Conservation (phyloP, 1,140 invertebrate genomes). For the Caenorhabditis elegans region DNA sequence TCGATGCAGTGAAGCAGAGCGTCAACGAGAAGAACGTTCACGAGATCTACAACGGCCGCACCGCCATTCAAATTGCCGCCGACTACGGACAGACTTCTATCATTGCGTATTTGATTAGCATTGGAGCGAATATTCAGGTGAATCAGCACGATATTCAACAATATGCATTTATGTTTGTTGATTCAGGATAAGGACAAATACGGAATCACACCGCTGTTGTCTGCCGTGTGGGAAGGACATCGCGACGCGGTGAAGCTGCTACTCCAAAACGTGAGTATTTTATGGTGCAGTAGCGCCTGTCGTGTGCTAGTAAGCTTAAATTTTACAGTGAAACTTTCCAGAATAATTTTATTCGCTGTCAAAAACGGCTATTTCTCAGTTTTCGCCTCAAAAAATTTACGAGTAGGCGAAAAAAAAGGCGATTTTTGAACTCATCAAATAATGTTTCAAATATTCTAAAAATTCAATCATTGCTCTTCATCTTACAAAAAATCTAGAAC, state of each 20-base stretch:
- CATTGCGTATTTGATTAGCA: slow-evolving; percentile 22
- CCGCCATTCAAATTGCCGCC: slow-evolving; percentile 34
- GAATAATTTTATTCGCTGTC: too few relatives aligned
- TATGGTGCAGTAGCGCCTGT: too few relatives aligned
- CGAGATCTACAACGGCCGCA: slow-evolving; percentile 12
- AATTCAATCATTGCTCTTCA: too few relatives aligned
- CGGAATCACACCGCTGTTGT: slow-evolving; percentile 35
- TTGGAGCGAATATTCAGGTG: slow-evolving; percentile 39
- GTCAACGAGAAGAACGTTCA: slow-evolving; percentile 32
- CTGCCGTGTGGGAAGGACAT: slow-evolving; percentile 41
- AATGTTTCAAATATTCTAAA: too few relatives aligned
- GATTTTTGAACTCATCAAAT: too few relatives aligned
- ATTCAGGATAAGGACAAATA: slow-evolving; percentile 32
- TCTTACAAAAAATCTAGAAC: too few relatives aligned
- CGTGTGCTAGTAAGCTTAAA: too few relatives aligned
- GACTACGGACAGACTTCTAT: slow-evolving; percentile 36
- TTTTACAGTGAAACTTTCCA: too few relatives aligned
- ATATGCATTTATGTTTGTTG: not conserved
- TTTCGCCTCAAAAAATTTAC: too few relatives aligned
- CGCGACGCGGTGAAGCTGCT: slow-evolving; percentile 18
- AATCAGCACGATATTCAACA: not conserved
- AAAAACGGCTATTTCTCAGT: too few relatives aligned
- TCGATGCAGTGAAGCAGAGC: slow-evolving; percentile 19
- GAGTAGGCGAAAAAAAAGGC: too few relatives aligned
- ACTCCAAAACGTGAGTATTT: not conserved